phyloP scores from a whole-genome alignment of 2,797 vertebrate species.

The Siniperca scherzeri region DNA sequence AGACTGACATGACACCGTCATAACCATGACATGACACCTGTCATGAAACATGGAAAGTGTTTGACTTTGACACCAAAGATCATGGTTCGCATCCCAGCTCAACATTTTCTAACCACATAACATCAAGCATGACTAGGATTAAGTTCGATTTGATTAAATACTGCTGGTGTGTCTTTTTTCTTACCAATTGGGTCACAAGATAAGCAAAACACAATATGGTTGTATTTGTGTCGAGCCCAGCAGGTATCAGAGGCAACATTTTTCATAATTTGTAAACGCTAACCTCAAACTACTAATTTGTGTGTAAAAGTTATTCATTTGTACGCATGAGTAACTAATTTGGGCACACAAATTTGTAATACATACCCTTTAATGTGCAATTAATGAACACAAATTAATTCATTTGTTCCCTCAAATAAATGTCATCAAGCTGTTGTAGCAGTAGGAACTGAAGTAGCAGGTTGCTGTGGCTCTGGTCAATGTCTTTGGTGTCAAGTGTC shows the following conservation, averaged over 20 bases:
- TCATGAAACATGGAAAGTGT: neutral
- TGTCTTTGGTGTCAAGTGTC: neutral
- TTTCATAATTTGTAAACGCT: slow-evolving; percentile 23
- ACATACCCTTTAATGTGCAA: slow-evolving; percentile 27
- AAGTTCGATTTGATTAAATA: neutral
- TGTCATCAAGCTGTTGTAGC: neutral
- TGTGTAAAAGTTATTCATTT: slow-evolving; percentile 24
- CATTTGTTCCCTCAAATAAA: slow-evolving; percentile 31
- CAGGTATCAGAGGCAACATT: neutral
- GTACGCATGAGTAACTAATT: slow-evolving; percentile 15
- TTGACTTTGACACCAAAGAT: neutral
- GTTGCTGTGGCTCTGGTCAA: neutral
- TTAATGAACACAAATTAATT: slow-evolving; percentile 26
- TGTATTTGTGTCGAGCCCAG: neutral
- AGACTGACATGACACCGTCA: too few relatives aligned
- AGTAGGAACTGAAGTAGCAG: neutral
- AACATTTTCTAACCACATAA: neutral
- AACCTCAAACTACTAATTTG: slow-evolving; percentile 31
- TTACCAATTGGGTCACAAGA: neutral
- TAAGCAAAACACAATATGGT: neutral
- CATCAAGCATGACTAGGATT: neutral
- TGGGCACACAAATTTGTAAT: slow-evolving; percentile 20
- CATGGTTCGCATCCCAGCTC: neutral
- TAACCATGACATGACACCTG: too few relatives aligned
- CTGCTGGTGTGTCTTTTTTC: neutral